Percentiles rank a stretch among this genome's conserved stretches.
phyloP scores from a whole-genome alignment of 1,140 invertebrate genomes.

The Ridgeia piscesae region DNA sequence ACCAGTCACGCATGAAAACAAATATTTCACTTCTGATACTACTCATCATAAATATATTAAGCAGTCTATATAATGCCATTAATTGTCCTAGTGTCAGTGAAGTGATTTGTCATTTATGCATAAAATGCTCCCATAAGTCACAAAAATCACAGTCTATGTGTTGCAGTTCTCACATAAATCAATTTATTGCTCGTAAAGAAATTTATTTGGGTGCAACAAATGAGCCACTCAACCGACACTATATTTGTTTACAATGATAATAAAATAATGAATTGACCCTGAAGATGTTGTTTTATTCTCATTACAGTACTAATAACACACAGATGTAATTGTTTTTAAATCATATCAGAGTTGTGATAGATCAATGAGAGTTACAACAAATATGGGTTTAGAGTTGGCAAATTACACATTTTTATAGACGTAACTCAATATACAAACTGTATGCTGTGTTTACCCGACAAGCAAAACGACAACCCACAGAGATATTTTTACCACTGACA shows the following conservation, averaged over 20 bases:
- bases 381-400: background rate
- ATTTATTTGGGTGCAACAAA: too few species aligned
- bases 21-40: background rate
- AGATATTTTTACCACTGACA: background rate
- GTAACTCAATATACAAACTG: background rate
- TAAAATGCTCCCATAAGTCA: too few species aligned
- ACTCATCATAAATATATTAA: background rate
- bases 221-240: background rate
- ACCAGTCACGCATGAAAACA: background rate
- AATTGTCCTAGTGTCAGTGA: background rate
- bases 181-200: too few species aligned
- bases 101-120: background rate
- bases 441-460: background rate
- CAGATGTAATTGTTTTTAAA: too few species aligned
- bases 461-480: background rate
- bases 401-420: background rate
- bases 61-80: background rate
- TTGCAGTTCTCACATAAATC: too few species aligned
- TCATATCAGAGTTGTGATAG: too few species aligned
- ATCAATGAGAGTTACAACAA: background rate
- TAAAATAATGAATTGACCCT: background rate
- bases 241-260: background rate
- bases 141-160: too few species aligned
- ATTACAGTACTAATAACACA: background rate
- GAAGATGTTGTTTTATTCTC: background rate